Evolutionary conservation across 37 sponge, comb jelly and placozoan genomes (phyloP).

Genomic region (Chondrilla cf. caribensis): DNA sequence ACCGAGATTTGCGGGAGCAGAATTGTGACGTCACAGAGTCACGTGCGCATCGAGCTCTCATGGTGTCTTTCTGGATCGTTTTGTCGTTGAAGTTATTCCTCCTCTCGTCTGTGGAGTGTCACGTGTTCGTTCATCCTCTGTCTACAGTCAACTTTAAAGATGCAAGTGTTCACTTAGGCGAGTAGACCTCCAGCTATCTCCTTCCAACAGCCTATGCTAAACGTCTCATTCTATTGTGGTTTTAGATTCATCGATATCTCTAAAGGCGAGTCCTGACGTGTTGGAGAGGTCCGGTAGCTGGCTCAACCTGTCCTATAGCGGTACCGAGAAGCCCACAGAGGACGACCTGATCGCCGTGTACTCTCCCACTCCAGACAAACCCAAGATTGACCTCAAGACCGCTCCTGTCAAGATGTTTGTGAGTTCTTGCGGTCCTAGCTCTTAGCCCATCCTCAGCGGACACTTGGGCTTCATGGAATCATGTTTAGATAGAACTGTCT

Average conservation of each 20-base stretch:
- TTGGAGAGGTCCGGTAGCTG: constrained; percentile 44
- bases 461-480: too few species aligned
- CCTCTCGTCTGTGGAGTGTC: neutral
- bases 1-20: too few species aligned
- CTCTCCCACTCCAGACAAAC: constrained; percentile 47
- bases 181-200: too few species aligned
- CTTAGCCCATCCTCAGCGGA: too few species aligned
- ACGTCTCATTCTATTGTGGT: too few species aligned
- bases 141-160: neutral
- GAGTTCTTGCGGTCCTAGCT: too few species aligned
- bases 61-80: too few species aligned
- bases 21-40: too few species aligned
- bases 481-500: too few species aligned
- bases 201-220: too few species aligned
- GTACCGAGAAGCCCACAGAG: constrained; percentile 28
- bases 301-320: constrained; percentile 47
- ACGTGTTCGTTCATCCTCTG: neutral
- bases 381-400: constrained; percentile 27
- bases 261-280: constrained; percentile 1
- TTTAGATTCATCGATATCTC: neutral
- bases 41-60: too few species aligned
- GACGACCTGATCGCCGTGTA: constrained; percentile 64
- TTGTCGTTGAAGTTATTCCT: neutral
- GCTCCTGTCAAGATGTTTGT: constrained; percentile 50
- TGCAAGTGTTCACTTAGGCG: neutral